Evolutionary conservation across 1,140 invertebrate genomes (phyloP).

Genomic region (Branchinecta lynchi): DNA sequence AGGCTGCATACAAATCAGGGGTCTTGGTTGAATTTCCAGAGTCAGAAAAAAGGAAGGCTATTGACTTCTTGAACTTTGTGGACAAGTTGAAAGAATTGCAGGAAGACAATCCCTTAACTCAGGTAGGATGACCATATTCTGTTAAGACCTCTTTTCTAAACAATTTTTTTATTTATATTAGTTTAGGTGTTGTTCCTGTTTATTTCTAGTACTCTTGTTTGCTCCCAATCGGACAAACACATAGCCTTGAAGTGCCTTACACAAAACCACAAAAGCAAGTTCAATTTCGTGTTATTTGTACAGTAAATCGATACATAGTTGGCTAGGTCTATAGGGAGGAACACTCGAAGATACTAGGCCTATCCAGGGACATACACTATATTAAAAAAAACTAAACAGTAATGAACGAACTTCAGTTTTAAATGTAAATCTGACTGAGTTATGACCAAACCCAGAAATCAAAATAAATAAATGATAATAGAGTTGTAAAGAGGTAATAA

Average conservation of each 20-base stretch:
- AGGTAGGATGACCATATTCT: not conserved
- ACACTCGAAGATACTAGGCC: not conserved
- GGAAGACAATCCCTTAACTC: not conserved
- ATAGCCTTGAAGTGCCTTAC: not conserved
- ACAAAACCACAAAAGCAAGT: not conserved
- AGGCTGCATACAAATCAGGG: not conserved
- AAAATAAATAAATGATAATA: not conserved
- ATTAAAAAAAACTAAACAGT: not conserved
- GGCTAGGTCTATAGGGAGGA: no score
- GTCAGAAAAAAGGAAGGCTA: not conserved
- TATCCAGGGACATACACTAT: not conserved
- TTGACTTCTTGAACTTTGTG: not conserved
- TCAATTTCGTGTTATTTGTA: not conserved
- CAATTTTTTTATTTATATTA: not conserved
- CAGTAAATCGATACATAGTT: not conserved
- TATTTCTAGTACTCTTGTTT: no score
- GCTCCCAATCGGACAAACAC: not conserved
- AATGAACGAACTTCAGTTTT: not conserved
- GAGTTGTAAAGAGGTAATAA: not conserved
- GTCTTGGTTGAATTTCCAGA: not conserved
- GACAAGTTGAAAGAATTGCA: not conserved
- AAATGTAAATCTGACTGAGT: not conserved
- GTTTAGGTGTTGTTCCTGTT: not conserved
- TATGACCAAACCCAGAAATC: no score
- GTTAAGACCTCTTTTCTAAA: not conserved